phyloP scores from a whole-genome alignment of 2,888 invertebrate genomes.

The Strigamia maritima region DNA sequence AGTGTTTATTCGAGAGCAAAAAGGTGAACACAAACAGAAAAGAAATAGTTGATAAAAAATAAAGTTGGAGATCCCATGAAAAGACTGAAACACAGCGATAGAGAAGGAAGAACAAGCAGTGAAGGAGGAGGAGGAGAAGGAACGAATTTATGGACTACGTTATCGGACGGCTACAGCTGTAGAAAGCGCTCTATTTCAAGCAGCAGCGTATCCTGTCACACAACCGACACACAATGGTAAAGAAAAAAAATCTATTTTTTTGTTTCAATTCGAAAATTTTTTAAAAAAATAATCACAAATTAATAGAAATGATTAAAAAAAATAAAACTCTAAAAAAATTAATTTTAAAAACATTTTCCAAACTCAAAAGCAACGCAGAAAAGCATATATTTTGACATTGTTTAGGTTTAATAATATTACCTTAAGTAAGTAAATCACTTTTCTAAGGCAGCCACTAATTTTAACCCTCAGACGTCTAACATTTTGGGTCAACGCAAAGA shows the following conservation, averaged over 20 bases:
- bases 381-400: too few species aligned
- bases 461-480: too few species aligned
- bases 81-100: constrained; percentile 31
- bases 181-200: constrained; percentile 31
- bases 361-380: too few species aligned
- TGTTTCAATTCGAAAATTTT: neutral
- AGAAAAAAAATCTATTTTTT: neutral
- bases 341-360: too few species aligned
- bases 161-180: constrained; percentile 32
- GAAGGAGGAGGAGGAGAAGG: constrained; percentile 2
- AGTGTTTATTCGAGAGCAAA: constrained; percentile 26
- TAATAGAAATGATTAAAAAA: neutral
- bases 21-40: constrained; percentile 29
- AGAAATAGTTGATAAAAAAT: constrained; percentile 25
- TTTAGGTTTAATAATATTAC: too few species aligned
- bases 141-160: constrained; percentile 32
- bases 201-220: constrained; percentile 24
- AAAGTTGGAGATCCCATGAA: constrained; percentile 31
- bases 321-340: too few species aligned
- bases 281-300: neutral
- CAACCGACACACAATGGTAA: neutral
- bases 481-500: too few species aligned
- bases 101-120: constrained; percentile 18
- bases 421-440: too few species aligned
- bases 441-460: too few species aligned